Conservation (phyloP, 2,888 invertebrate species). For the Dynastes grantii region DNA sequence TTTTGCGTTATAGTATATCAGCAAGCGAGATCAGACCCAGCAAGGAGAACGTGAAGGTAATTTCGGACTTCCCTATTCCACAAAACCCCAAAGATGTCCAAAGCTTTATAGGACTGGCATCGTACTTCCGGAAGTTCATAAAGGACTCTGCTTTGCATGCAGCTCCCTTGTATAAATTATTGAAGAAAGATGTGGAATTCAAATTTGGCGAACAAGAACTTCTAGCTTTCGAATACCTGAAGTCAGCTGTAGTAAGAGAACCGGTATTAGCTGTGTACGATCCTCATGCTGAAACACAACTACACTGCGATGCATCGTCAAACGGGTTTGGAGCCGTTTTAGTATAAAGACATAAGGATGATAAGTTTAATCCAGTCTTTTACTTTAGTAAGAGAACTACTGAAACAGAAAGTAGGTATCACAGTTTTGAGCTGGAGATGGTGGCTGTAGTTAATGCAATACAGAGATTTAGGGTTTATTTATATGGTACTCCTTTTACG, state of each 20-base stretch:
- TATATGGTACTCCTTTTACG: neutral
- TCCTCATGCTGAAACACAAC: neutral
- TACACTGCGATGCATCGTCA: neutral
- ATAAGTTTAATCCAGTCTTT: neutral
- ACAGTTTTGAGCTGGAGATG: neutral
- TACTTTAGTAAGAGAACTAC: slow-evolving; percentile 47
- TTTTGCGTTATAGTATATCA: no score
- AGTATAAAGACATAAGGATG: neutral
- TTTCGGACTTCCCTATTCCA: no score
- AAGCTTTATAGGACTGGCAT: no score
- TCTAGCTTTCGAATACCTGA: neutral
- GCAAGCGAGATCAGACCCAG: no score
- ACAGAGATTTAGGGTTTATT: neutral
- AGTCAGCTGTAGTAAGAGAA: neutral
- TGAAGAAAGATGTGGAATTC: neutral
- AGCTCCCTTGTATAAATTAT: no score
- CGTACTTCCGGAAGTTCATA: no score
- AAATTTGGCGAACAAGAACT: neutral
- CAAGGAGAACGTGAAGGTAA: no score
- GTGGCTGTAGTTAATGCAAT: neutral
- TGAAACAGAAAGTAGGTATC: neutral
- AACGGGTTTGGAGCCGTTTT: neutral
- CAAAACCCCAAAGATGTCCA: no score
- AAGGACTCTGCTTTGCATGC: no score
- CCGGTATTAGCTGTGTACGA: neutral